Evolutionary conservation across 2,113 vertebrate genomes (phyloP).

Genomic region (Dinomys branickii): DNA sequence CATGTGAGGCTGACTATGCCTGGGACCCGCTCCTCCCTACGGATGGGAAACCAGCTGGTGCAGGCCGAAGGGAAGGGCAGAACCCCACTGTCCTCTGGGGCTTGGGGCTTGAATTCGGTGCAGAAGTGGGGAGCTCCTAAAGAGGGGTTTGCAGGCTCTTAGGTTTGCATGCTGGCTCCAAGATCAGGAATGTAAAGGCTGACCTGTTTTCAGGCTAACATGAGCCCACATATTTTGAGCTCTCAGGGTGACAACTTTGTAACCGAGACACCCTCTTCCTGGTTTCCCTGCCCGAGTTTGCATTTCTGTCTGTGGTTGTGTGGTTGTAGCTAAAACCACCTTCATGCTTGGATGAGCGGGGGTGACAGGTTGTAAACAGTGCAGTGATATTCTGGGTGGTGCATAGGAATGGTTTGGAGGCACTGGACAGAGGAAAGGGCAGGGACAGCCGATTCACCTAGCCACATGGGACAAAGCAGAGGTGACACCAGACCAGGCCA

Average conservation of each 20-base stretch:
- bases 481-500: no score
- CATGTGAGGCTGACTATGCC: no score
- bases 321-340: neutral
- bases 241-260: neutral
- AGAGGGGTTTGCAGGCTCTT: neutral
- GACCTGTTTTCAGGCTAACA: neutral
- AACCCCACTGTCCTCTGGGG: neutral
- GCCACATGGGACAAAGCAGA: rapidly evolving
- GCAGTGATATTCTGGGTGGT: neutral
- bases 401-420: neutral
- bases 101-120: neutral
- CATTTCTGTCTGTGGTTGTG: neutral
- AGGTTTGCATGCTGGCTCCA: neutral
- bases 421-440: neutral
- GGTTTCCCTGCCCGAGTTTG: neutral
- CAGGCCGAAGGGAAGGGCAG: neutral
- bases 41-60: neutral
- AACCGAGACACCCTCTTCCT: neutral
- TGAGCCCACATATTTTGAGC: neutral
- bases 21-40: neutral
- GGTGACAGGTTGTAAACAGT: neutral
- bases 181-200: neutral
- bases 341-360: neutral
- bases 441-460: neutral
- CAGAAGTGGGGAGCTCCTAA: neutral